A percentile compares a stretch with the other conserved stretches of the same genome.
Conservation (phyloP, 1,140 invertebrate species). For the Neelides sp. region DNA sequence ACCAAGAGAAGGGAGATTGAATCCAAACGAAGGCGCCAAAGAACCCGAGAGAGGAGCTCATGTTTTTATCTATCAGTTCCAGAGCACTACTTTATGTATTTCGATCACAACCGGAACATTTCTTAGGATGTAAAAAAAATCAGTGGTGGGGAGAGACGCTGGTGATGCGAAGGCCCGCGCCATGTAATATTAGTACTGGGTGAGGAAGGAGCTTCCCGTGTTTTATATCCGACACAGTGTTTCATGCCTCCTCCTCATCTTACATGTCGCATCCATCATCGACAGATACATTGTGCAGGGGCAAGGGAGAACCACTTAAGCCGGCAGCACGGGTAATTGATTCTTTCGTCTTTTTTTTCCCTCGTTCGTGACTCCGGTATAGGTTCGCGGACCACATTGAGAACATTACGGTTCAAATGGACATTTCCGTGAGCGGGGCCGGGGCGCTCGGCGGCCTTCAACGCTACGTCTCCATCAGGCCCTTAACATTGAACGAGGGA, state of each 20-base stretch:
- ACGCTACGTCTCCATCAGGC: slow-evolving; percentile 25
- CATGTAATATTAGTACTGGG: too few relatives aligned
- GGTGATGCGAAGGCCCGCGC: too few relatives aligned
- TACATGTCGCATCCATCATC: too few relatives aligned
- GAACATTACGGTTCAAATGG: slow-evolving; percentile 26
- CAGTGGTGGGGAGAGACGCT: too few relatives aligned
- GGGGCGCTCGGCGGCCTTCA: slow-evolving; percentile 29
- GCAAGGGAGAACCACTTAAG: too few relatives aligned
- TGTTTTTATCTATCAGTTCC: too few relatives aligned
- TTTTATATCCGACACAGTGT: too few relatives aligned
- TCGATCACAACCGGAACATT: neutral
- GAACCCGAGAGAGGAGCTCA: neutral
- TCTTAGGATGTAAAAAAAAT: slow-evolving; percentile 4
- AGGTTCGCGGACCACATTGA: slow-evolving; percentile 25
- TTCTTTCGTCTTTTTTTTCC: neutral
- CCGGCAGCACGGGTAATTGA: too few relatives aligned
- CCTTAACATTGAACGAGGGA: slow-evolving; percentile 25
- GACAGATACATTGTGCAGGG: too few relatives aligned
- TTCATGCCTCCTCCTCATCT: too few relatives aligned
- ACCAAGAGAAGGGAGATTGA: neutral
- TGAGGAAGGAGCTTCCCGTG: too few relatives aligned
- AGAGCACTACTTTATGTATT: slow-evolving; percentile 8
- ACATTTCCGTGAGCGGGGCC: slow-evolving; percentile 29
- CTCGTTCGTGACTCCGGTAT: neutral
- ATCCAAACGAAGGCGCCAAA: neutral